Base-by-base conservation (phyloP, 2,797 vertebrate genomes). In the Delichon dasypus region DNA sequence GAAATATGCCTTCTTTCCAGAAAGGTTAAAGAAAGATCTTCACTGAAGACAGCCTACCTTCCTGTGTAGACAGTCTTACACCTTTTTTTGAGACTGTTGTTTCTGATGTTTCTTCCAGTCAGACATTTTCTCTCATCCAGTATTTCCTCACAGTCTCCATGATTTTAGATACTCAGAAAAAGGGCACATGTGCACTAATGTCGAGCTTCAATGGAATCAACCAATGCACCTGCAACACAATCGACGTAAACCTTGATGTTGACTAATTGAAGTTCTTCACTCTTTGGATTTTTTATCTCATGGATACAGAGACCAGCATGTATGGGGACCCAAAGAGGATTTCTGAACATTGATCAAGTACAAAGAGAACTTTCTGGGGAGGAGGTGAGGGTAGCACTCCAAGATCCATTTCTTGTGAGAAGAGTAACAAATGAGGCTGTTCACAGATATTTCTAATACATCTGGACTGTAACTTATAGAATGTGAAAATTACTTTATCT, bases 81-180 rank as follows among this genome's bases (percentile, higher is more conserved):
- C 42, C 61, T 85, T 93, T 96, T 95, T 94, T 83, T 89, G 84
- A 95, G 90, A 96, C 82, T 96, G 80, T 30, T 94, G 92, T 91
- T 96, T 95, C 79, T 95, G 93, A 81, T 19, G 62, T 67, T 95
- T 93, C 95, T 92, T 95, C 89, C 86, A 94, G 90, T 9, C 88
- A 95, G 84, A 92, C 66, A 91, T 80, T 91, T 86, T 94, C 86
- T 96, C 90, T 93, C 90, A 95, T 96, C 90, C 93, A 93, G 88
- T 88, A 93, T 76, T 84, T 97, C 90, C 95, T 95, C 95, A 94
- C 84, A 96, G 55, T 75, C 68, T 96, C 94, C 94, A 90, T 66
- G 82, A 93, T 96, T 95, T 91, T 93, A 96, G 90, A 90, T 91
- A 97, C 81, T 92, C 91, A 94, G 76, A 95, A 90, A 95, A 94